Evolutionary conservation across 2,888 invertebrate species (phyloP).

Genomic region (Idaea aversata): DNA sequence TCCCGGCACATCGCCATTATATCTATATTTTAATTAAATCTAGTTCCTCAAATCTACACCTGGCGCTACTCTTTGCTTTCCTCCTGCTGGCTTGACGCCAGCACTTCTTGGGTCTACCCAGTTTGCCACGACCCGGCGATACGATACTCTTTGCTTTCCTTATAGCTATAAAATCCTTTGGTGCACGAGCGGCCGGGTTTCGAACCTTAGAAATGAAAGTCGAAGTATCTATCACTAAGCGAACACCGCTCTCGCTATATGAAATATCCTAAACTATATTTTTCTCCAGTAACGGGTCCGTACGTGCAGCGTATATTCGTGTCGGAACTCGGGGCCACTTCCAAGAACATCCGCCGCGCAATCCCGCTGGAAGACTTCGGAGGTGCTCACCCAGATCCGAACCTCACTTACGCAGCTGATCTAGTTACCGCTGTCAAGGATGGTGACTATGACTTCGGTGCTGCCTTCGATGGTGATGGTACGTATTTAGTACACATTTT

Average conservation of each 20-base stretch:
- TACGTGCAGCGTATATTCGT: slow-evolving; percentile 95
- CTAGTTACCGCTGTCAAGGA: slow-evolving; percentile 85
- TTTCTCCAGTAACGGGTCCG: slow-evolving; percentile 92
- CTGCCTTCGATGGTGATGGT: slow-evolving; percentile 99
- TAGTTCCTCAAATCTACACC: too few relatives aligned
- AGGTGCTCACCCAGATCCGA: slow-evolving; percentile 98
- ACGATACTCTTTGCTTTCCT: too few relatives aligned
- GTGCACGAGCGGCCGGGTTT: not conserved
- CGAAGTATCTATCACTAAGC: too few relatives aligned
- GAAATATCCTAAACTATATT: not conserved
- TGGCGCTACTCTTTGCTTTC: too few relatives aligned
- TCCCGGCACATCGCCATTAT: too few relatives aligned
- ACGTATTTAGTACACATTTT: slow-evolving; percentile 26
- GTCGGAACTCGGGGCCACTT: slow-evolving; percentile 89
- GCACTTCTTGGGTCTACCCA: too few relatives aligned
- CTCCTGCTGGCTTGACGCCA: too few relatives aligned
- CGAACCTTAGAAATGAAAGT: not conserved
- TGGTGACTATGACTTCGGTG: slow-evolving; percentile 86
- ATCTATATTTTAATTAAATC: too few relatives aligned
- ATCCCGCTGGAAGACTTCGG: slow-evolving; percentile 96
- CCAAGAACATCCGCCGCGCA: slow-evolving; percentile 86
- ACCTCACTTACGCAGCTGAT: slow-evolving; percentile 92
- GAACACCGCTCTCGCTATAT: not conserved
- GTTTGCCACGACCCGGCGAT: too few relatives aligned
- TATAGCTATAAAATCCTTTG: not conserved